Evolutionary conservation across 2,113 vertebrate genomes (phyloP).

Genomic region (Rhabdomys dilectus): DNA sequence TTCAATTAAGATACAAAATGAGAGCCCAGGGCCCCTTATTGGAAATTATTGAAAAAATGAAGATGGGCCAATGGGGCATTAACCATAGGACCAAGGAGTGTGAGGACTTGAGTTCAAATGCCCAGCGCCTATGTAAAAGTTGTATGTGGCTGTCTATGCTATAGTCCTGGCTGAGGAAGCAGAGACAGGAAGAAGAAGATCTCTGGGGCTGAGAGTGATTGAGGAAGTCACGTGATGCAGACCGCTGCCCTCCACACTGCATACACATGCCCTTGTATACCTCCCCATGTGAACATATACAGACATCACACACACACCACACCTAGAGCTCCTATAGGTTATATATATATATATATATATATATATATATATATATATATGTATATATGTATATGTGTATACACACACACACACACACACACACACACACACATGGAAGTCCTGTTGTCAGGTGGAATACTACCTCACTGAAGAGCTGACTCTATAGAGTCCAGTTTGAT

Average conservation of each 20-base stretch:
- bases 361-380: no score
- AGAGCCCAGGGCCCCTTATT: not conserved
- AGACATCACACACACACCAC: not conserved
- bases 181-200: not conserved
- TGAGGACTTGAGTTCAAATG: not conserved
- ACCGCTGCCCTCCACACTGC: not conserved
- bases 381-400: no score
- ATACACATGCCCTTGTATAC: not conserved
- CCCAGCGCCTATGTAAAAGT: no score
- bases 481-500: not conserved
- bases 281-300: not conserved
- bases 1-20: not conserved
- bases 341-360: no score
- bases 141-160: not conserved
- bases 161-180: not conserved
- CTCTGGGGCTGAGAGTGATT: not conserved
- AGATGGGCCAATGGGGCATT: not conserved
- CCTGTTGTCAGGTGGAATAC: not conserved
- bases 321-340: not conserved
- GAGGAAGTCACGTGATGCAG: not conserved
- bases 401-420: no score
- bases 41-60: not conserved
- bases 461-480: not conserved
- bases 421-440: rapidly evolving
- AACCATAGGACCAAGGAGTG: not conserved